Evolutionary conservation across 2,797 vertebrate species (phyloP).

Genomic region (Acrocephalus scirpaceus): DNA sequence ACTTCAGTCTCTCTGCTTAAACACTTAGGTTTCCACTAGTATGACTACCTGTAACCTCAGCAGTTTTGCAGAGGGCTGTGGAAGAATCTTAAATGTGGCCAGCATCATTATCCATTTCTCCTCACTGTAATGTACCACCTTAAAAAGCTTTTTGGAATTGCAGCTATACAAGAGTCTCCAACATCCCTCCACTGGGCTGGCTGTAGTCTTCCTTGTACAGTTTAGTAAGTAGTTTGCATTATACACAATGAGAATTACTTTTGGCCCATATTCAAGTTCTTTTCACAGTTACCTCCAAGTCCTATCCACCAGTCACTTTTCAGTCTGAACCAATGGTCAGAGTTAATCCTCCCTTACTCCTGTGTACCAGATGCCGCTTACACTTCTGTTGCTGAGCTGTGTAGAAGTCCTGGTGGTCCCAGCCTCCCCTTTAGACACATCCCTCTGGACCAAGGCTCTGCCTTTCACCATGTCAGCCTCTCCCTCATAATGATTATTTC

Average conservation of each 20-base stretch:
- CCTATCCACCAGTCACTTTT: not conserved
- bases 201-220: not conserved
- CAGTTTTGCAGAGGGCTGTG: rapidly evolving
- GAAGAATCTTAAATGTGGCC: not conserved
- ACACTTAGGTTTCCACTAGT: rapidly evolving
- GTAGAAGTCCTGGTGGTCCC: not conserved
- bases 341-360: not conserved
- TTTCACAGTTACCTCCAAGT: not conserved
- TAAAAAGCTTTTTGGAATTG: not conserved
- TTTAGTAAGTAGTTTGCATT: not conserved
- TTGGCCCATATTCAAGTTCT: not conserved
- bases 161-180: not conserved
- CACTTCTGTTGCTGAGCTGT: not conserved
- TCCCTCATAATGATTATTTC: not conserved
- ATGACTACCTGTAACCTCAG: not conserved
- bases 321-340: not conserved
- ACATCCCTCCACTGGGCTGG: not conserved
- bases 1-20: not conserved
- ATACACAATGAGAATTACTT: not conserved
- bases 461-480: not conserved
- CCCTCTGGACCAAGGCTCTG: not conserved
- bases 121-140: not conserved
- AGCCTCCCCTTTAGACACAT: not conserved
- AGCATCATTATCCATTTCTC: not conserved
- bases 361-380: not conserved